Evolutionary conservation across 1,140 invertebrate species (phyloP).

Genomic region (Drosophila kanapiae): DNA sequence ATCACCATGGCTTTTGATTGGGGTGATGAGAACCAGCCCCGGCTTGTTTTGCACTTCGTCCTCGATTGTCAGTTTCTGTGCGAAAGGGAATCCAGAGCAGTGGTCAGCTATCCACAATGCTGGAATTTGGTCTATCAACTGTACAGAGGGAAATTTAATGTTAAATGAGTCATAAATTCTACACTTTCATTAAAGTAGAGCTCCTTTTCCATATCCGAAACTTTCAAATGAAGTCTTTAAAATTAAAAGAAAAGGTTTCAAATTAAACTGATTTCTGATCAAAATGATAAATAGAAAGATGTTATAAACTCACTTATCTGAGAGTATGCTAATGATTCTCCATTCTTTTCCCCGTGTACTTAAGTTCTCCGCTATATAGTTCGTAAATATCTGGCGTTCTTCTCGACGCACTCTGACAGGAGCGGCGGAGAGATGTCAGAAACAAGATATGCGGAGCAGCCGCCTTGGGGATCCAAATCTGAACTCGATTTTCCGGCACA

Average conservation of each 20-base stretch:
- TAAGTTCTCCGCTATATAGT: not conserved
- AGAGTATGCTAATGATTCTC: not conserved
- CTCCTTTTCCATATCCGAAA: not conserved
- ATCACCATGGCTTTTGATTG: conserved; percentile 7
- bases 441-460: conserved; percentile 9
- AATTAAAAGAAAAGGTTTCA: not conserved
- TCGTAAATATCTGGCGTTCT: not conserved
- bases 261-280: not conserved
- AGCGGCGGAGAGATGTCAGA: conserved; percentile 15
- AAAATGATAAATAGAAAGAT: not conserved
- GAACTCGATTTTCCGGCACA: conserved; percentile 1
- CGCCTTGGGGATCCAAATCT: not conserved
- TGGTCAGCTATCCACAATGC: not conserved
- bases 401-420: not conserved
- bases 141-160: not conserved
- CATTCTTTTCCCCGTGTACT: not conserved
- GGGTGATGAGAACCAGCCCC: not conserved
- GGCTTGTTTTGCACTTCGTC: conserved; percentile 3
- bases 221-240: not conserved
- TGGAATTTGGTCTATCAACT: not conserved
- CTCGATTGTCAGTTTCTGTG: not conserved
- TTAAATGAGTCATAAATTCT: not conserved
- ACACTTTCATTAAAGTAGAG: not conserved
- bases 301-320: no score
- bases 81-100: not conserved